These are phyloP conservation scores for Parochlus steinenii DNA, from an alignment of 2,888 invertebrate species.

Conservation along the genomic window DNA sequence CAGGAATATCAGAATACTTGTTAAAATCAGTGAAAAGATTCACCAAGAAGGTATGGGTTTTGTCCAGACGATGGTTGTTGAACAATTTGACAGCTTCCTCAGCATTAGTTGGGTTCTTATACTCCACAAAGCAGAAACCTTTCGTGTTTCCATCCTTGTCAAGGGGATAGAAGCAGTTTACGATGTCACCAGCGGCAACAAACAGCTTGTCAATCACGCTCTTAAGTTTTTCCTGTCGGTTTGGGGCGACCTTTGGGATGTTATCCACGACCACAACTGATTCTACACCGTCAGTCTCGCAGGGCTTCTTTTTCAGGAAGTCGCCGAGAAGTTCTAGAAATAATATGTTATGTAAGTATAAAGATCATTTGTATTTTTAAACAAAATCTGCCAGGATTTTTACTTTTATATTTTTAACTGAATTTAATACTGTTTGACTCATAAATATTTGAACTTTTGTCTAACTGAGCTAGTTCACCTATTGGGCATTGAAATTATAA, in stretches of 20 bases:
- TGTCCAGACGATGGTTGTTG: slow-evolving; percentile 90
- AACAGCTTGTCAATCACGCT: slow-evolving; percentile 84
- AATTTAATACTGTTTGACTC: background rate
- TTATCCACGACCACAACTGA: slow-evolving; percentile 93
- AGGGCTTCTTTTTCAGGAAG: slow-evolving; percentile 72
- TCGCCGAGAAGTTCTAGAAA: slow-evolving; percentile 81
- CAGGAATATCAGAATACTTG: slow-evolving; percentile 79
- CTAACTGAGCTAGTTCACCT: too few relatives aligned
- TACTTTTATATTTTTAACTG: background rate
- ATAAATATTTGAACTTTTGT: too few relatives aligned
- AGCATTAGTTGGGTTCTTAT: slow-evolving; percentile 65
- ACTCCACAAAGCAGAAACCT: slow-evolving; percentile 90
- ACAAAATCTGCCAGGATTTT: slow-evolving; percentile 4
- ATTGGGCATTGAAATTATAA: too few relatives aligned
- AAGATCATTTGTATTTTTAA: background rate
- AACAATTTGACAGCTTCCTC: slow-evolving; percentile 74
- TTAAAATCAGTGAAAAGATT: slow-evolving; percentile 92
- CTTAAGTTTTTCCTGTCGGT: slow-evolving; percentile 81
- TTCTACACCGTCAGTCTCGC: slow-evolving; percentile 91
- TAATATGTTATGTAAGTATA: slow-evolving; percentile 10
- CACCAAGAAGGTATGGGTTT: slow-evolving; percentile 83
- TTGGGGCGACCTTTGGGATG: slow-evolving; percentile 85
- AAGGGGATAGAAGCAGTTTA: slow-evolving; percentile 77
- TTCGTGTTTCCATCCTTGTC: slow-evolving; percentile 67
- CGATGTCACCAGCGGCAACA: slow-evolving; percentile 71